These are phyloP conservation scores for Carterocephalus palaemon DNA, from an alignment of 2,888 invertebrate genomes.

Conservation along the genomic window DNA sequence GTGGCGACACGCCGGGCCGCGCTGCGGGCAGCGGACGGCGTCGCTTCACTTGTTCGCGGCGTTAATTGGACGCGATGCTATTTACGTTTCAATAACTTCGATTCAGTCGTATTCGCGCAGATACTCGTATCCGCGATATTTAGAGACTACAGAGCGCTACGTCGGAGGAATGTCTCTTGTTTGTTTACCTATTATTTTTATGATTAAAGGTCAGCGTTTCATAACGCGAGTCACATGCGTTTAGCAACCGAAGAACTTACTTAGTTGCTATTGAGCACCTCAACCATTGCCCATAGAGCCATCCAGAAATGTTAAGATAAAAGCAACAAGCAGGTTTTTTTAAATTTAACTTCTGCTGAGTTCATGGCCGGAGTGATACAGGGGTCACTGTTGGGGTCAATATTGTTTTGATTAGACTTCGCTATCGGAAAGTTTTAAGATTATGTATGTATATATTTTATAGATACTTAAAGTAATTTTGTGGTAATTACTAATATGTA, in stretches of 20 bases:
- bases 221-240: conserved; percentile 5
- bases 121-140: no score
- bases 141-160: no score
- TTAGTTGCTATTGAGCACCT: conserved; percentile 13
- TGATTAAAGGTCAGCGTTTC: conserved; percentile 7
- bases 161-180: background rate
- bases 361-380: conserved; percentile 29
- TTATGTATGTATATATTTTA: no score
- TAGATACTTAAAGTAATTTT: no score
- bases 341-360: conserved; percentile 5
- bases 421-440: background rate
- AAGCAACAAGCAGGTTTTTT: conserved; percentile 11
- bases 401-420: conserved; percentile 26
- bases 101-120: no score
- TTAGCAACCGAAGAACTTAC: conserved; percentile 12
- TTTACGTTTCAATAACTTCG: no score
- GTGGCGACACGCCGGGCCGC: no score
- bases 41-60: no score
- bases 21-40: no score
- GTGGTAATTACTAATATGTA: background rate
- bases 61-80: no score
- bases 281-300: background rate
- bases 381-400: conserved; percentile 34
- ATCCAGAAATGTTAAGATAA: conserved; percentile 7
- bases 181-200: background rate